These are phyloP conservation scores for Zosterops hypoxanthus DNA, from an alignment of 2,113 vertebrate genomes.

Conservation along the genomic window DNA sequence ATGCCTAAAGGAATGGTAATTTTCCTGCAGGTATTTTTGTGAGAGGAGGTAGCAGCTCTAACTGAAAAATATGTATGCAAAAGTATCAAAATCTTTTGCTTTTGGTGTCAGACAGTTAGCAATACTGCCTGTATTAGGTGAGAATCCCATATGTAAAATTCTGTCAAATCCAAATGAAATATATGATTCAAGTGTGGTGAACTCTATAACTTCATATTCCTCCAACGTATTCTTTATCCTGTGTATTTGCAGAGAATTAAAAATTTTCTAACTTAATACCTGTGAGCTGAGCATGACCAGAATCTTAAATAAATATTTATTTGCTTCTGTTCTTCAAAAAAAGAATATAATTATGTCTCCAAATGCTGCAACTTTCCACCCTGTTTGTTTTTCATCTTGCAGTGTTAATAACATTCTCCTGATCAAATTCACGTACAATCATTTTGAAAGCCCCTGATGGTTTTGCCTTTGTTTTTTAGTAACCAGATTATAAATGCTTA, in stretches of 20 bases:
- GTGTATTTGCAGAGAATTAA: conserved; percentile 41
- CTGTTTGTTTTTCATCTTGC: conserved; percentile 29
- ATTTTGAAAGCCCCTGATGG: conserved; percentile 29
- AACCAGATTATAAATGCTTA: conserved; percentile 28
- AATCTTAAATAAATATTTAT: conserved; percentile 43
- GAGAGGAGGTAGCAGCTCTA: background rate
- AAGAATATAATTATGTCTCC: conserved; percentile 14
- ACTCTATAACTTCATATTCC: background rate
- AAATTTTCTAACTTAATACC: background rate
- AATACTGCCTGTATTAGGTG: background rate
- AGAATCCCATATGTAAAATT: background rate
- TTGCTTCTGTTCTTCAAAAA: background rate
- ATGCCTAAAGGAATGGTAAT: background rate
- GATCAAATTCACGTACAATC: background rate
- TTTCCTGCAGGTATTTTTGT: background rate
- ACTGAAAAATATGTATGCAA: background rate
- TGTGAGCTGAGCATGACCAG: background rate
- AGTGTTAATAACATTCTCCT: conserved; percentile 10
- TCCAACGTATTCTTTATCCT: background rate
- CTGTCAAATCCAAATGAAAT: background rate
- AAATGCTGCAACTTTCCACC: conserved; percentile 12
- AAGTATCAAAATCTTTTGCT: background rate
- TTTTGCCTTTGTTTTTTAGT: background rate
- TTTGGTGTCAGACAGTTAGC: background rate
- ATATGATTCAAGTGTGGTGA: background rate